These are phyloP conservation scores for Notocelia uddmanniana DNA, from an alignment of 2,888 invertebrate species.

Conservation along the genomic window DNA sequence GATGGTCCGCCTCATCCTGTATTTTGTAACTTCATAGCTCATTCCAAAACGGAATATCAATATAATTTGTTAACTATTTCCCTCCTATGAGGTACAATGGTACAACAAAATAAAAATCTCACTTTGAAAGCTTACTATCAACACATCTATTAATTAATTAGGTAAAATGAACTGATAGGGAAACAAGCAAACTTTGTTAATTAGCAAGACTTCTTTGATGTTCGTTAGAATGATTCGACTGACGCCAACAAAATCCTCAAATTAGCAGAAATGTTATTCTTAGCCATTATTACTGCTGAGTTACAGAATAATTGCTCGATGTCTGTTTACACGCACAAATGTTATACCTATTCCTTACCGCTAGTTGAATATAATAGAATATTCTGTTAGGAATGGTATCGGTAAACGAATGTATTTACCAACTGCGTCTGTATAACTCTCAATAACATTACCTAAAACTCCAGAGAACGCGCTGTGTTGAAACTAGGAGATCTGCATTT, in stretches of 20 bases:
- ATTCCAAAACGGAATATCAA: too few species aligned
- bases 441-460: too few species aligned
- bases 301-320: conserved; percentile 2
- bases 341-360: not conserved
- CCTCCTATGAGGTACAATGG: not conserved
- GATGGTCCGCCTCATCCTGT: too few species aligned
- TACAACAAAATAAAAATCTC: not conserved
- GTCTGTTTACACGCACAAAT: not conserved
- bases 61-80: too few species aligned
- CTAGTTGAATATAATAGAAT: not conserved
- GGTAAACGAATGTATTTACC: too few species aligned
- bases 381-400: not conserved
- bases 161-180: conserved; percentile 23
- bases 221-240: conserved; percentile 35
- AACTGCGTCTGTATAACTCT: too few species aligned
- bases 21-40: too few species aligned
- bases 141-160: conserved; percentile 29
- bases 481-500: too few species aligned
- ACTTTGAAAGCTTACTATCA: conserved; percentile 6
- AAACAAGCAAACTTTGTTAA: conserved; percentile 38
- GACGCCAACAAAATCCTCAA: conserved; percentile 30
- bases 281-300: not conserved
- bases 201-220: conserved; percentile 40
- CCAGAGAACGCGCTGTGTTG: too few species aligned
- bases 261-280: conserved; percentile 31